These are phyloP conservation scores for Cottoperca gobio DNA, from an alignment of 2,797 vertebrate species.

Conservation along the genomic window DNA sequence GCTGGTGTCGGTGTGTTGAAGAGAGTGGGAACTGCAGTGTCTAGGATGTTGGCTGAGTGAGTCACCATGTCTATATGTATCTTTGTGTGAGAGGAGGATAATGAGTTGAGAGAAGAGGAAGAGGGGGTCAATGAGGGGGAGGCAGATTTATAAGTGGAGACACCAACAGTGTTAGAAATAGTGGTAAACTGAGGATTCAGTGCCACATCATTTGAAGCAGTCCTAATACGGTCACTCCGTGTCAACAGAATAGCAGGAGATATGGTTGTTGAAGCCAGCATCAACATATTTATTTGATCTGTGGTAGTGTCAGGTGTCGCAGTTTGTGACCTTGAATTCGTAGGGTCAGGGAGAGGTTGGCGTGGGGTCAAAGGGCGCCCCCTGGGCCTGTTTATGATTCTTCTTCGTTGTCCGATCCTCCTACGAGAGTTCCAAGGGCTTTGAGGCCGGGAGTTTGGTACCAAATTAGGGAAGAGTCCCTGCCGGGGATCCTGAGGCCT, in stretches of 20 bases:
- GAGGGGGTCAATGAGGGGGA: slow-evolving; percentile 38
- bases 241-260: slow-evolving; percentile 26
- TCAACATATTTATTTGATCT: slow-evolving; percentile 22
- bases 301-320: slow-evolving; percentile 37
- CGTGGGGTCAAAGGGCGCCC: slow-evolving; percentile 51
- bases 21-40: slow-evolving; percentile 42
- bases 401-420: slow-evolving; percentile 69
- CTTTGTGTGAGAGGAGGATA: slow-evolving; percentile 32
- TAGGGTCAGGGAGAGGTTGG: slow-evolving; percentile 50
- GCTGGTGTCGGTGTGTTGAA: slow-evolving; percentile 31
- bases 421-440: slow-evolving; percentile 75
- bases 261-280: slow-evolving; percentile 38
- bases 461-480: slow-evolving; percentile 55
- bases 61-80: slow-evolving; percentile 63
- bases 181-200: slow-evolving; percentile 21
- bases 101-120: slow-evolving; percentile 32
- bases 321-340: slow-evolving; percentile 36
- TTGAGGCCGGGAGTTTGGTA: slow-evolving; percentile 58
- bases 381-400: slow-evolving; percentile 66
- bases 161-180: slow-evolving; percentile 28
- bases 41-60: slow-evolving; percentile 57
- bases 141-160: slow-evolving; percentile 39
- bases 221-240: slow-evolving; percentile 10
- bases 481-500: slow-evolving; percentile 48
- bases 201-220: slow-evolving; percentile 27